Percentiles rank a stretch among this genome's conserved stretches.
Conservation (phyloP, 1,140 invertebrate genomes). For the Lasioglossum albipes region DNA sequence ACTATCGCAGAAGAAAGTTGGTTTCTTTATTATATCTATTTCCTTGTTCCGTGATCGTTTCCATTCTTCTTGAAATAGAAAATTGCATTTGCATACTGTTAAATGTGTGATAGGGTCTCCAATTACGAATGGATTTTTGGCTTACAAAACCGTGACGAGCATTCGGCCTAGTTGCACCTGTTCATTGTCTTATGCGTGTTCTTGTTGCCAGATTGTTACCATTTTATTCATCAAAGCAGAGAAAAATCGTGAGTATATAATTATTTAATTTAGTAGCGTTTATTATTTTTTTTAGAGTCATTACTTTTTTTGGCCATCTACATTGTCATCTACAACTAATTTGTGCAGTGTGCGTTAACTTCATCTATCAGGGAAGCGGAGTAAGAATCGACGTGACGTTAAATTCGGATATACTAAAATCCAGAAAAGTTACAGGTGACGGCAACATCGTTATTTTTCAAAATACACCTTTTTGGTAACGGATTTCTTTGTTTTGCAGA, state of each 20-base stretch:
- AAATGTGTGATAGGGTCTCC: slow-evolving; percentile 17
- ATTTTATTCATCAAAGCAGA: slow-evolving; percentile 55
- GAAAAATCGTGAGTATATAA: slow-evolving; percentile 62
- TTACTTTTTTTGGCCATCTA: slow-evolving; percentile 30
- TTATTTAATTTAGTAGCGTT: neutral
- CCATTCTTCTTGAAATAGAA: neutral
- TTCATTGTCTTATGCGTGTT: slow-evolving; percentile 45
- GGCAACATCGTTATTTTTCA: neutral
- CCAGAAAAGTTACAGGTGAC: slow-evolving; percentile 64
- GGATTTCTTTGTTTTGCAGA: slow-evolving; percentile 48
- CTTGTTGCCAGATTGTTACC: slow-evolving; percentile 68
- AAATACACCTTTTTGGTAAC: neutral
- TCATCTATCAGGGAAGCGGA: slow-evolving; percentile 64
- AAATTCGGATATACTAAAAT: slow-evolving; percentile 57
- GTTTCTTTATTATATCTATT: neutral
- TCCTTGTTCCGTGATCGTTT: neutral
- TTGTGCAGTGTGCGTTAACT: slow-evolving; percentile 72
- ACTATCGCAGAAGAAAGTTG: slow-evolving; percentile 12
- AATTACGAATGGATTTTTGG: slow-evolving; percentile 42
- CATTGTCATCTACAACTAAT: neutral
- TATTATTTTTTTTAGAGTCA: neutral
- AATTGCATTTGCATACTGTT: neutral
- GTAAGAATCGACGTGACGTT: slow-evolving; percentile 65
- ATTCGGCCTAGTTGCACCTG: slow-evolving; percentile 62
- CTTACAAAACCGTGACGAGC: slow-evolving; percentile 48